Percentiles rank a stretch among this genome's conserved stretches.
Evolutionary conservation across 2,888 invertebrate species (phyloP).

Genomic region (Oscheius onirici): DNA sequence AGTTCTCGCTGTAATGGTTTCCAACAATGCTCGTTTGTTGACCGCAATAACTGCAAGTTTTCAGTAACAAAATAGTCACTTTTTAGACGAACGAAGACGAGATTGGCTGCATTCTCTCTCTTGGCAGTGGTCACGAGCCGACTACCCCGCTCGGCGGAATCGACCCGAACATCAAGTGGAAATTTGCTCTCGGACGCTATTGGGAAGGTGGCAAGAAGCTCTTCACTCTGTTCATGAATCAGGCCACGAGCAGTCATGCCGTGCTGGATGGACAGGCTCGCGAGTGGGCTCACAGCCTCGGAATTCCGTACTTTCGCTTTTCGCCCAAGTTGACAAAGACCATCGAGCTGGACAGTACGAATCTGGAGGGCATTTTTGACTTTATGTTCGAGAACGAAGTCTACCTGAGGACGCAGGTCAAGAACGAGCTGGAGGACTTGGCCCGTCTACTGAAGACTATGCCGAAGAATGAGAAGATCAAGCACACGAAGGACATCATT

Average conservation of each 20-base stretch:
- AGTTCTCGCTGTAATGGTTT: too few species aligned
- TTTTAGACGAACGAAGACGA: constrained; percentile 72
- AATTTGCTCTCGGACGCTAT: constrained; percentile 70
- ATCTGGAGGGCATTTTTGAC: constrained; percentile 61
- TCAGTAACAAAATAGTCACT: not conserved
- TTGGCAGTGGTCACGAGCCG: constrained; percentile 78
- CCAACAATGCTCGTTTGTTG: too few species aligned
- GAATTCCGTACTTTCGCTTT: constrained; percentile 84
- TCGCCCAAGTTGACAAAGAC: constrained; percentile 87
- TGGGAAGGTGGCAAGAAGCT: constrained; percentile 80
- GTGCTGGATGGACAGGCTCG: constrained; percentile 84
- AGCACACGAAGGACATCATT: too few species aligned
- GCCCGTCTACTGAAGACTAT: constrained; percentile 43
- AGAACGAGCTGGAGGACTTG: constrained; percentile 39
- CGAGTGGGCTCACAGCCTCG: constrained; percentile 88
- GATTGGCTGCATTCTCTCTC: constrained; percentile 81
- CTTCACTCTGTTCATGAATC: constrained; percentile 85
- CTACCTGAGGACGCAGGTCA: constrained; percentile 41
- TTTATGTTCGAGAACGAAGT: constrained; percentile 46
- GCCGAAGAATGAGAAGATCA: constrained; percentile 36
- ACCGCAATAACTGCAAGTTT: too few species aligned
- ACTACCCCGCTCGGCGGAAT: constrained; percentile 70
- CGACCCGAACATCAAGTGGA: constrained; percentile 39
- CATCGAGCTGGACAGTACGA: constrained; percentile 88
- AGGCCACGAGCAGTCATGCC: constrained; percentile 46